These are phyloP conservation scores for Reinhardtius hippoglossoides DNA, from an alignment of 2,113 vertebrate genomes.

Conservation along the genomic window DNA sequence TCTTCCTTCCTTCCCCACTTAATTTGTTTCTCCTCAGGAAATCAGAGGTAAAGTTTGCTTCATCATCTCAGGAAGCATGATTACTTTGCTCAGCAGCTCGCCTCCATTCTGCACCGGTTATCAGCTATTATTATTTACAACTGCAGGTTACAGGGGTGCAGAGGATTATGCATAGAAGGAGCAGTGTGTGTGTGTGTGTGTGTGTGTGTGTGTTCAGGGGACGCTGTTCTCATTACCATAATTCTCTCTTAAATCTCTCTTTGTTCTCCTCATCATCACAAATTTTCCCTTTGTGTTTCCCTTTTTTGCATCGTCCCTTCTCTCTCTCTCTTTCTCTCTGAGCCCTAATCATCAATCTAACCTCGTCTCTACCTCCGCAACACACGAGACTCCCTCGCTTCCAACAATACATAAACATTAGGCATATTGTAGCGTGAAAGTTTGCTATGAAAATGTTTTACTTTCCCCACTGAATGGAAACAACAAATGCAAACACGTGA, in stretches of 20 bases:
- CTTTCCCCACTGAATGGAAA: slow-evolving; percentile 40
- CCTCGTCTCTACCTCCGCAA: slow-evolving; percentile 18
- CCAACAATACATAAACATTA: slow-evolving; percentile 60
- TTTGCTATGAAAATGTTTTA: slow-evolving; percentile 62
- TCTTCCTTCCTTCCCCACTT: neutral
- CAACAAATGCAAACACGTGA: slow-evolving; percentile 39
- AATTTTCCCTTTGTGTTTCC: slow-evolving; percentile 18
- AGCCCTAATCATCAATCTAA: slow-evolving; percentile 41
- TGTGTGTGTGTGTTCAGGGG: slow-evolving; percentile 5
- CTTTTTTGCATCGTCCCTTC: slow-evolving; percentile 8
- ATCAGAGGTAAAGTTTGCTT: slow-evolving; percentile 9
- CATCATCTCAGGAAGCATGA: slow-evolving; percentile 38
- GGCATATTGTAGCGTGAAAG: slow-evolving; percentile 41
- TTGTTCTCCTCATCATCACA: slow-evolving; percentile 43
- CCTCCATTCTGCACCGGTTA: slow-evolving; percentile 40
- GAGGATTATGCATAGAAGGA: slow-evolving; percentile 41
- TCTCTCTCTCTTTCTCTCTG: neutral
- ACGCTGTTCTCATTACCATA: slow-evolving; percentile 35
- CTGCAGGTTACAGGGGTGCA: slow-evolving; percentile 39
- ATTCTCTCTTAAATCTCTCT: slow-evolving; percentile 51
- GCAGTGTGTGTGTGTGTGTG: neutral
- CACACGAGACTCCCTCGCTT: slow-evolving; percentile 34
- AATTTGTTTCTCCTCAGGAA: neutral
- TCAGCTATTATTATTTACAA: slow-evolving; percentile 69
- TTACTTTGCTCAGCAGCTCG: slow-evolving; percentile 39